Evolutionary conservation across 2,888 invertebrate species (phyloP), one percentile per base, ranked within the genome.

Genomic region (Stramonita haemastoma): DNA sequence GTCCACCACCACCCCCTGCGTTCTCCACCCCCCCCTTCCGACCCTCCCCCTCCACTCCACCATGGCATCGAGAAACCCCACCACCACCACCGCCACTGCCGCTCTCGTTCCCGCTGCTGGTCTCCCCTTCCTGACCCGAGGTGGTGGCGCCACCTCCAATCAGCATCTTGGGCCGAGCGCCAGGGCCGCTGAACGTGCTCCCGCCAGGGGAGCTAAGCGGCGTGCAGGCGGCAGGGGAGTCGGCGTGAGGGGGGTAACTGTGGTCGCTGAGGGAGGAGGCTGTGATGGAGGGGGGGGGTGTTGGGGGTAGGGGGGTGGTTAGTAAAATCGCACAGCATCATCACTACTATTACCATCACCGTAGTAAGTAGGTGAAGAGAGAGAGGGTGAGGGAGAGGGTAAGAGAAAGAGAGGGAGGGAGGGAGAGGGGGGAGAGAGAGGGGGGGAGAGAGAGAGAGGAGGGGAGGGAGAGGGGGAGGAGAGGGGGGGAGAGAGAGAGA

Each of bases 181-280:
- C 66, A 0, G 66, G 34, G 1, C 29, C 11, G 34, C 86, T 66
- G 66, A 60, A 22, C 0, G 6, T 26, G 26, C 36, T 70, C 29
- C 87, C 46, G 6, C 46, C 87, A 15, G 70, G 66, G 17, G 87
- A 87, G 36, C 87, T 66, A 6, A 34, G 70, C 19, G 73, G 87
- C 1, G 46, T 73, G 26, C 22, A 87, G 86, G n/a, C 8, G 17
- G 66, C 36, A 2, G 87, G 87, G 36, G 87, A 87, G 15, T 87
- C 87, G 32, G 70, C 73, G 87, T 86, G 34, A 0, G 34, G 57
- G 22, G 60, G 29, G 60, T 81, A 79, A 1, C 29, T 32, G 19
- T 32, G 81, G 1, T 88, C 88, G 29, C 66, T 88, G 26, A 36
- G 34, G 29, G 88, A 81, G n/a, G 88, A 83, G 83, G 88, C 88